Base-by-base conservation (phyloP, 2,888 invertebrate genomes). In the Hofmannophila pseudospretella region DNA sequence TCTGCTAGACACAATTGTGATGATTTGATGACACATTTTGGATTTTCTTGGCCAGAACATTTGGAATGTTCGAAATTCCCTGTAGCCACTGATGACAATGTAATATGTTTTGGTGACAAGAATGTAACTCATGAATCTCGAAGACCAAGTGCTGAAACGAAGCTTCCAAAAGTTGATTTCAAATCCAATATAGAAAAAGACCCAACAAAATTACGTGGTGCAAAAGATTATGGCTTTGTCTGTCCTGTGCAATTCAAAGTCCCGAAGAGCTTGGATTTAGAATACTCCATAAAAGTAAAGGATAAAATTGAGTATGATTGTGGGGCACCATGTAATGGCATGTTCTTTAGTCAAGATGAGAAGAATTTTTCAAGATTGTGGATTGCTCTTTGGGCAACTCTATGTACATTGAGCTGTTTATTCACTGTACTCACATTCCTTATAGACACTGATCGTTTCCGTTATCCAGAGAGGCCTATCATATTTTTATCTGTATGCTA, bases 401-500 rank as follows among this genome's bases (percentile, higher is more conserved):
- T 97, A 30, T 98, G 98, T 69, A 90, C 96, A 25, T 88, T 92
- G 2, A 97, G 98, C 51, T 98, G 98, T 52, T 89, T 97, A 39
- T 98, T 99, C 78, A 96, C 96, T 42, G 90, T 96, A 39, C 88
- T 96, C 53, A 99, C 99, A 5, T 98, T 97, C 72, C 88, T 97
- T 44, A 95, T 99, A 50, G 98, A 99, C 75, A 96, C 96, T 41
- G 94, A 96, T 60, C 90, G 99, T 58, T 99, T 99, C 79, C 92
- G 96, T 28, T 99, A 99, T 81, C 99, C 99, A 7, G 99, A 99
- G 78, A 90, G 98, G 51, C 98, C 99, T 1, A 98, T 99, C 43
- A 97, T 99, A 59, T 99, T 98, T 76, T 87, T 99, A 39, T 97
- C 98, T 10, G 93, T 97, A 3, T 99, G 99, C 76, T 98, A 98